Evolutionary conservation across 2,797 vertebrate genomes (phyloP), one percentile per base, ranked within the genome.

Genomic region (Pangasius macronema): DNA sequence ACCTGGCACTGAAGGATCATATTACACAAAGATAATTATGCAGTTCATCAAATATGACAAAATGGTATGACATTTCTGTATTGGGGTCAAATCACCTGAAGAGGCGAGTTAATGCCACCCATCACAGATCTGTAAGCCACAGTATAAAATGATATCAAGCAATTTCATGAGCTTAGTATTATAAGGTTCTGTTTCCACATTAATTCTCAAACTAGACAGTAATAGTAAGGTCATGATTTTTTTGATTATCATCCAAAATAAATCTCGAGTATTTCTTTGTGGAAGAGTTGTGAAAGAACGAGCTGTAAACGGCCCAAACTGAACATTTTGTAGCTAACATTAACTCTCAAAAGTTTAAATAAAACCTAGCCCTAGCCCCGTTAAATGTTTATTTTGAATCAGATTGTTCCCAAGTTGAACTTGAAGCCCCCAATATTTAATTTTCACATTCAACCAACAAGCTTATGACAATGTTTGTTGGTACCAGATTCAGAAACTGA

Each of bases 81-180:
- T 24, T n/a, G 42, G 14, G 46, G 27, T 42, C 72, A 59, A 24
- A 55, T 76, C 73, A 70, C 27, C 33, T 16, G 49, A 68, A 67
- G 16, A 9, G 33, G n/a, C 1, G 20, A 53, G 39, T 27, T 36
- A 57, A 46, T 1, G n/a, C 55, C 73, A 84, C 11, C 18, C 49
- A 80, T 68, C 63, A 57, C 46, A 83, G 57, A 55, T 39, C 86
- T 57, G 36, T 24, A n/a, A 77, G 46, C 86, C 72, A 83, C 81
- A 63, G 33, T 46, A 67, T 30, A 27, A 84, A 79, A 72, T 51
- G 1, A 68, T 6, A 57, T 42, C 33, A 49, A 10, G 22, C 24
- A 46, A 63, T 8, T 63, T 82, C 27, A 82, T 5, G 16, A 46
- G 24, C 80, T 63, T 63, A 63, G 57, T 46, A 65, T 65, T 65